A percentile compares a stretch with the other conserved stretches of the same genome.
Evolutionary conservation across 2,888 invertebrate species (phyloP).

Genomic region (Callyntrura guangdongensis): DNA sequence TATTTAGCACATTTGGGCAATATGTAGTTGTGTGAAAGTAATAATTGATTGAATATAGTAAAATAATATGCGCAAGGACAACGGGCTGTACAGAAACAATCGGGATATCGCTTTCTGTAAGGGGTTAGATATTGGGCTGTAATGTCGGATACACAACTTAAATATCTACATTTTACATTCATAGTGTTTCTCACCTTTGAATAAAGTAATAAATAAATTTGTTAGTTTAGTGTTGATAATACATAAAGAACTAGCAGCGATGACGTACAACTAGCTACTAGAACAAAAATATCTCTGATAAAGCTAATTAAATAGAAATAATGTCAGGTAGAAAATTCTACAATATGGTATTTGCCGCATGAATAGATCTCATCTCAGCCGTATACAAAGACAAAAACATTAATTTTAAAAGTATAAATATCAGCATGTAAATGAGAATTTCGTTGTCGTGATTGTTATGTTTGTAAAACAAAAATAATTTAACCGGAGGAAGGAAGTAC

Average conservation of each 20-base stretch:
- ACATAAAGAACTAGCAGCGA: not conserved
- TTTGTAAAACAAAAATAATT: not conserved
- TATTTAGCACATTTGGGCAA: not conserved
- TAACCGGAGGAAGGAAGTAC: constrained; percentile 3
- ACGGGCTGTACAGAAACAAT: not conserved
- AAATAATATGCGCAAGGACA: not conserved
- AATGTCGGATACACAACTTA: too few relatives aligned
- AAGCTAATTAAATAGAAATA: constrained; percentile 14
- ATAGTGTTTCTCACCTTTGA: not conserved
- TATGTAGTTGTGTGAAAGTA: not conserved
- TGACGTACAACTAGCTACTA: not conserved
- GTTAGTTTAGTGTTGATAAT: not conserved
- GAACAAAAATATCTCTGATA: constrained; percentile 1
- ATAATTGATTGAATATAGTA: not conserved
- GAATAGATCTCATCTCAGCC: constrained; percentile 42
- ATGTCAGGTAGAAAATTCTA: constrained; percentile 7
- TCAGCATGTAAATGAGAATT: not conserved
- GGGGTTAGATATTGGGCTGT: not conserved
- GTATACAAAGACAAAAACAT: constrained; percentile 34
- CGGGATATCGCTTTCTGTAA: not conserved
- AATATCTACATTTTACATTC: not conserved
- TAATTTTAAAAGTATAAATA: not conserved
- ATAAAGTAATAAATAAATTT: not conserved
- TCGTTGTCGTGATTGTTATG: not conserved
- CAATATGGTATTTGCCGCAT: not conserved